Conservation (phyloP, 2,797 vertebrate species). For the Cirrhinus mrigala region DNA sequence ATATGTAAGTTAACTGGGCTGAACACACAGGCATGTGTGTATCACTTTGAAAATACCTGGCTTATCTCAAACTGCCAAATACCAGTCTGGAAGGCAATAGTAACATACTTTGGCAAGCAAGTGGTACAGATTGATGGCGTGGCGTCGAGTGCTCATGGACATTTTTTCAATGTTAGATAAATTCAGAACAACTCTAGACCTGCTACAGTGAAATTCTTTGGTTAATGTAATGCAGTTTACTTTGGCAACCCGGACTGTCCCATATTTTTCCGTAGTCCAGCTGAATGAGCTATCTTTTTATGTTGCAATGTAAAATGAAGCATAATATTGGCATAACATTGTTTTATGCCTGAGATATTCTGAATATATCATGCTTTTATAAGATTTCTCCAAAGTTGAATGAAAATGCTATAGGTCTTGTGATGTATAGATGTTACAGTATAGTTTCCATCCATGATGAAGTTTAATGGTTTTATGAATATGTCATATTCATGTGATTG, state of each 20-base stretch:
- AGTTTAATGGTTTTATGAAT: background rate
- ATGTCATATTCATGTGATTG: background rate
- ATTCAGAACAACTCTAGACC: background rate
- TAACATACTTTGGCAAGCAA: slow-evolving; percentile 29
- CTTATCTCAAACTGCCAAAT: slow-evolving; percentile 27
- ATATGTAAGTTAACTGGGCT: background rate
- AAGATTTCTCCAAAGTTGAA: background rate
- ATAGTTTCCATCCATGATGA: background rate
- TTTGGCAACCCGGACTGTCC: too few species aligned
- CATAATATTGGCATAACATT: background rate
- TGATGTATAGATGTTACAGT: background rate
- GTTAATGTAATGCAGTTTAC: background rate
- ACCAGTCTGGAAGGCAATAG: slow-evolving; percentile 2
- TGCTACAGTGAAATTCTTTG: background rate
- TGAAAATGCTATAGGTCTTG: background rate
- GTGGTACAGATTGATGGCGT: slow-evolving; percentile 10
- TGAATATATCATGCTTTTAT: background rate
- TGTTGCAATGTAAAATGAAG: background rate
- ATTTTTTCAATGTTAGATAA: background rate
- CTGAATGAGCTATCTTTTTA: background rate
- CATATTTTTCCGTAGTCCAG: background rate
- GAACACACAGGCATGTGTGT: background rate
- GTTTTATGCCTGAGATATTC: background rate
- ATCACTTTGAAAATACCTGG: slow-evolving; percentile 17
- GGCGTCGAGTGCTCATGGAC: background rate